These are phyloP conservation scores for Stegana nigrithorax DNA, from an alignment of 2,888 invertebrate genomes.

Conservation along the genomic window DNA sequence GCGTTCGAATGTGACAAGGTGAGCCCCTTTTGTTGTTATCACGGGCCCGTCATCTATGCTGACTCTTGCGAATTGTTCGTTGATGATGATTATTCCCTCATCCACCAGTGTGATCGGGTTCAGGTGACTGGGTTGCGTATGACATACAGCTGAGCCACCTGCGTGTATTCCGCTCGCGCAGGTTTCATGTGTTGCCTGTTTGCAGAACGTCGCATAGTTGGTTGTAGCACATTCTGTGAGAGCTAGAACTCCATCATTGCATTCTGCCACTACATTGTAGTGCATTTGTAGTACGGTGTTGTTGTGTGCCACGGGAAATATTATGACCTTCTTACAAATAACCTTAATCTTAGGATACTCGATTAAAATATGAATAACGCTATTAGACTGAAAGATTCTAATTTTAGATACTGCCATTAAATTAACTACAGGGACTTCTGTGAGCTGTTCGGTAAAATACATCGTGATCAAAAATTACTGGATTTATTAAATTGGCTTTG, in stretches of 20 bases:
- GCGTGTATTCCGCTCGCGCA: background rate
- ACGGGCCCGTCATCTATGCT: no score
- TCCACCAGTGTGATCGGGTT: background rate
- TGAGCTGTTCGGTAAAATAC: constrained; percentile 3
- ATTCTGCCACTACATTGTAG: background rate
- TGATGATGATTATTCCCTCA: background rate
- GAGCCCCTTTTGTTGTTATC: no score
- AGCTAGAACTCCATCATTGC: constrained; percentile 1
- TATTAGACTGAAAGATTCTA: background rate
- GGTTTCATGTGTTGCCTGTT: background rate
- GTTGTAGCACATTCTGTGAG: constrained; percentile 19
- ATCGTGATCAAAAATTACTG: constrained; percentile 11
- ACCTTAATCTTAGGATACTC: background rate
- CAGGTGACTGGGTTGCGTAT: background rate
- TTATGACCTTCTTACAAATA: background rate
- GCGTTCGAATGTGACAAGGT: no score
- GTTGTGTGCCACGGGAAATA: background rate
- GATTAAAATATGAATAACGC: background rate
- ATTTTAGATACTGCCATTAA: constrained; percentile 13
- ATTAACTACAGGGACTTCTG: constrained; percentile 12
- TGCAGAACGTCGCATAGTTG: background rate
- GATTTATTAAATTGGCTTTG: constrained; percentile 15
- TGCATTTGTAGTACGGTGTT: background rate
- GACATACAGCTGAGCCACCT: background rate
- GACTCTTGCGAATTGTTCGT: no score